Conservation (phyloP, 2,113 vertebrate genomes). For the Mirza zaza region DNA sequence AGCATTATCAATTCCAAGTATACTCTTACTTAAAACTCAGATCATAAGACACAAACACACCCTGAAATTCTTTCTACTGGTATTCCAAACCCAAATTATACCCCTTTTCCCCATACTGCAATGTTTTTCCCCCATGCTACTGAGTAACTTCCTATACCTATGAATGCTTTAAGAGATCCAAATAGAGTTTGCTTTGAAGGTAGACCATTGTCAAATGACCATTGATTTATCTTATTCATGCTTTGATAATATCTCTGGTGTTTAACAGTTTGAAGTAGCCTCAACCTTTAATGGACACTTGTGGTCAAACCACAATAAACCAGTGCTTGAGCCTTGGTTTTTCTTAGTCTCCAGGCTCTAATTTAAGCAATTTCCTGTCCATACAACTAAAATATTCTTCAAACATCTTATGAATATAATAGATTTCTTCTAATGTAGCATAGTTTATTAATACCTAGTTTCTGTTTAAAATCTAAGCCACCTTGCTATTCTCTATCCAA, state of each 20-base stretch:
- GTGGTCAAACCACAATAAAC: conserved; percentile 58
- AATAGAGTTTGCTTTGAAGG: not conserved
- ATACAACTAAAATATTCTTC: not conserved
- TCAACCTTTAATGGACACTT: conserved; percentile 61
- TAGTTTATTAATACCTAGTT: not conserved
- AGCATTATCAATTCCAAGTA: not conserved
- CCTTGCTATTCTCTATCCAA: not conserved
- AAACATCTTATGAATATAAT: not conserved
- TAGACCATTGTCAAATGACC: conserved; percentile 21
- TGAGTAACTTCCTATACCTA: not conserved
- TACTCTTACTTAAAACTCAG: not conserved
- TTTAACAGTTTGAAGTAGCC: conserved; percentile 50
- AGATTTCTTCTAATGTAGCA: not conserved
- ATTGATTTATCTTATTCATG: conserved; percentile 55
- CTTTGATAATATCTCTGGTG: conserved; percentile 35
- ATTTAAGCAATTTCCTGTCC: conserved; percentile 53
- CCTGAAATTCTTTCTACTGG: not conserved
- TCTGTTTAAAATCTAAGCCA: not conserved
- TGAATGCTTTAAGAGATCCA: not conserved
- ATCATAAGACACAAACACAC: not conserved
- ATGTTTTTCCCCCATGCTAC: not conserved
- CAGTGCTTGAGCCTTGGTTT: not conserved
- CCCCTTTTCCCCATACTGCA: not conserved
- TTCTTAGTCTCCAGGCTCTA: conserved; percentile 47
- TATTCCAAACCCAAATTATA: not conserved